A percentile compares a stretch with the other conserved stretches of the same genome.
Conservation (phyloP, 2,797 vertebrate genomes). For the Sebastes kiyomatsui region DNA sequence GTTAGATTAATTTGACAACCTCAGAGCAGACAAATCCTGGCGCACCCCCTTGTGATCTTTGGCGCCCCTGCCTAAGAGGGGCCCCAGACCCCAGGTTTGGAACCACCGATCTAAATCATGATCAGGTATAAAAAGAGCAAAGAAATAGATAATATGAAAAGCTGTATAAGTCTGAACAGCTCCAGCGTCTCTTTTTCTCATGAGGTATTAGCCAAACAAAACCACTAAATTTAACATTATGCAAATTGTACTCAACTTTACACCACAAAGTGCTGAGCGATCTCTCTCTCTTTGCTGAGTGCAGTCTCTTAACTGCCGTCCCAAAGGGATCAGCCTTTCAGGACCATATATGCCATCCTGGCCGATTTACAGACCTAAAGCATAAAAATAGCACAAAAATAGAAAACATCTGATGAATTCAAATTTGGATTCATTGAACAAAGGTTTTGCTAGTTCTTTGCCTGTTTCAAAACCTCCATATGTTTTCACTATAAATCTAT, state of each 20-base stretch:
- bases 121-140: too few relatives aligned
- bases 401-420: not conserved
- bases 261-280: not conserved
- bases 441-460: not conserved
- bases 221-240: not conserved
- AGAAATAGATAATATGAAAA: not conserved
- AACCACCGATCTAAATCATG: too few relatives aligned
- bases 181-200: not conserved
- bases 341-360: not conserved
- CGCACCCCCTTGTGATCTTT: too few relatives aligned
- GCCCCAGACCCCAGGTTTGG: too few relatives aligned
- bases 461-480: not conserved
- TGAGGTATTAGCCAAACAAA: not conserved
- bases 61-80: too few relatives aligned
- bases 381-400: not conserved
- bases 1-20: too few relatives aligned
- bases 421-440: not conserved
- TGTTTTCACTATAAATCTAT: not conserved
- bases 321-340: slow-evolving; percentile 11
- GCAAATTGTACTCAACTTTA: not conserved
- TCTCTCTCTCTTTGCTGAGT: not conserved
- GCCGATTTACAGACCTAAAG: not conserved
- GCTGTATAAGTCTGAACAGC: not conserved
- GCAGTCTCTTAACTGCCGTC: not conserved
- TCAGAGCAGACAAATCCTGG: too few relatives aligned